Base-by-base conservation (phyloP, 2,888 invertebrate species). In the Leucophora obtusa region DNA sequence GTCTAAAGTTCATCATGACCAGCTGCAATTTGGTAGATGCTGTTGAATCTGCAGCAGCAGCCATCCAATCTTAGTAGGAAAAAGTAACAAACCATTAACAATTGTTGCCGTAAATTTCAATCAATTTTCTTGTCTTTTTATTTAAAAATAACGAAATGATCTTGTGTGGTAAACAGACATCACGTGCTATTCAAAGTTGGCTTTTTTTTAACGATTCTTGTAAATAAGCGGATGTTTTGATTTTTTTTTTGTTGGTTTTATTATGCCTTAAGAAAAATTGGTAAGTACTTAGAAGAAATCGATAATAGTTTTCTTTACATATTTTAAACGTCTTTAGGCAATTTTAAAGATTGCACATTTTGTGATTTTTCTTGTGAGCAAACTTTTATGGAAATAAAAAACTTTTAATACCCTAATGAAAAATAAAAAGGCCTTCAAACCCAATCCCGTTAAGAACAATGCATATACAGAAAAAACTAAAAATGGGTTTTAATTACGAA, bases 1-100 rank as follows among this genome's bases (percentile, higher is more conserved):
- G 69, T 73, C 73, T 79, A 70, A 77, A 81, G 77, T 81, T 81
- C 73, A 81, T 77, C 47, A 65, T 69, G 77, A 73, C 53, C 81
- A 81, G 81, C 81, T 81, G 81, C 81, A 73, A 65, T 60, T 69
- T 65, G 54, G 58, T 65, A 50, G 58, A 62, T 68, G 76, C 62
- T 58, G 47, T 59, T 68, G 28, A 38, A 56, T 43, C 53, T 56
- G 68, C 60, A 66, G 59, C 65, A 62, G n/a, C 35, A 35, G 15
- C 58, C 60, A 53, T 50, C 56, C n/a, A 14, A 14, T 28, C 17
- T 7, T 24, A 14, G 14, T 28, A 28, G 28, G 28, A 28, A 28
- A 21, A 28, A 28, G 28, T 28, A 56, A 56, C 51, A 38, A 77
- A 59, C 43, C 17, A 38, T 60, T 50, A 73, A 65, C 53, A 73